phyloP scores from a whole-genome alignment of 2,888 invertebrate species.

The Zaprionus lineosus region DNA sequence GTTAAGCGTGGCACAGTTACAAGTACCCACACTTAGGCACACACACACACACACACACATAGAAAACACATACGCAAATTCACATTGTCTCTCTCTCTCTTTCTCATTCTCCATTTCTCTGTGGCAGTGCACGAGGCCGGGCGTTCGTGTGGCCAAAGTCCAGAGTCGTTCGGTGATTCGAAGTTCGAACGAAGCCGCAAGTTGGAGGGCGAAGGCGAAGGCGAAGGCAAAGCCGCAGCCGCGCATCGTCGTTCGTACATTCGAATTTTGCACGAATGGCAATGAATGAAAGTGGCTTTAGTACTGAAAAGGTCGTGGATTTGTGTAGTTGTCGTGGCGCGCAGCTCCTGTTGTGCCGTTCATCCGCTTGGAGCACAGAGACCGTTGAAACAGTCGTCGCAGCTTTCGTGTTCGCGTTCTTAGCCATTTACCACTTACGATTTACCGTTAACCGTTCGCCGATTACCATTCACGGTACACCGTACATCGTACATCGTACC shows the following conservation, averaged over 20 bases:
- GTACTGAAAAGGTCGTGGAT: constrained; percentile 83
- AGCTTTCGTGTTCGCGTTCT: constrained; percentile 29
- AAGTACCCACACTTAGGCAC: constrained; percentile 7
- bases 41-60: not conserved
- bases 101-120: constrained; percentile 11
- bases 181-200: constrained; percentile 25
- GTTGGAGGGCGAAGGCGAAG: constrained; percentile 24
- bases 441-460: constrained; percentile 23
- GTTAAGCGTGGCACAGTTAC: constrained; percentile 61
- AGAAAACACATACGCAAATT: too few relatives aligned
- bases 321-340: constrained; percentile 80
- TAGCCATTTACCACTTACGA: constrained; percentile 8
- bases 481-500: too few relatives aligned
- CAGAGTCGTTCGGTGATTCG: constrained; percentile 48
- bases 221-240: constrained; percentile 20
- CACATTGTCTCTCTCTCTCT: too few relatives aligned
- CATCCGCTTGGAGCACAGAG: constrained; percentile 31
- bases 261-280: constrained; percentile 69
- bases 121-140: constrained; percentile 12
- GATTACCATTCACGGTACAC: too few relatives aligned
- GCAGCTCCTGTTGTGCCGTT: constrained; percentile 46
- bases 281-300: constrained; percentile 79
- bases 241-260: constrained; percentile 20
- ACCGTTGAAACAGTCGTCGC: constrained; percentile 37
- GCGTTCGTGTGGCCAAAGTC: not conserved